These are phyloP conservation scores for Microtus richardsoni DNA, from an alignment of 2,113 vertebrate species.

Conservation along the genomic window DNA sequence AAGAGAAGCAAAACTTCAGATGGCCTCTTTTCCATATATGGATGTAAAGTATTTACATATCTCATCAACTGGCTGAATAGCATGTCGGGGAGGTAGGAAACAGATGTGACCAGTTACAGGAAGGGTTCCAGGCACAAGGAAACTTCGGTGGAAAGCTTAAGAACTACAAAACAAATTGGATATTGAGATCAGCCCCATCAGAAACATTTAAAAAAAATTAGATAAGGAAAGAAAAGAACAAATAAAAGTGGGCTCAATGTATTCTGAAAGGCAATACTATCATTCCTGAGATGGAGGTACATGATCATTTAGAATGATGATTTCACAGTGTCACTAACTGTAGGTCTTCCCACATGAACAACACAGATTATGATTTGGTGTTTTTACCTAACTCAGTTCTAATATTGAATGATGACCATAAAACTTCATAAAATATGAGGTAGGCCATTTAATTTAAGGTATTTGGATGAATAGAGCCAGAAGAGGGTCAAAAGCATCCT, in stretches of 20 bases:
- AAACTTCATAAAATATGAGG: conserved; percentile 44
- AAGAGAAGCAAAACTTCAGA: background rate
- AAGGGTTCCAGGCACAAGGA: background rate
- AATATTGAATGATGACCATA: conserved; percentile 46
- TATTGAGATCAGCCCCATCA: background rate
- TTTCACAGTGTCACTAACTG: background rate
- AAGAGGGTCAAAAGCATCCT: conserved; percentile 46
- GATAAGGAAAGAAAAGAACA: background rate
- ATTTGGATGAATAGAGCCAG: conserved; percentile 18
- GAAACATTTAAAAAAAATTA: background rate
- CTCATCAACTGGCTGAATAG: background rate
- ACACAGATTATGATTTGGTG: background rate
- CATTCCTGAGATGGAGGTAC: background rate
- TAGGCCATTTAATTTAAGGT: conserved; percentile 26
- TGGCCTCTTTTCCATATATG: background rate
- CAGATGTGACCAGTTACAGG: background rate
- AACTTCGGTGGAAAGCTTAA: conserved; percentile 21
- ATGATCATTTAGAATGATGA: background rate
- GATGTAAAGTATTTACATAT: background rate
- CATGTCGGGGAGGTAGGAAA: background rate
- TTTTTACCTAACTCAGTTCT: conserved; percentile 6
- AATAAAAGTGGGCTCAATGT: background rate
- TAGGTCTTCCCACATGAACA: background rate
- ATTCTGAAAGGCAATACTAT: background rate
- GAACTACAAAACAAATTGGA: background rate